These are phyloP conservation scores for Ondatra zibethicus DNA, from an alignment of 2,113 vertebrate species.

Conservation along the genomic window DNA sequence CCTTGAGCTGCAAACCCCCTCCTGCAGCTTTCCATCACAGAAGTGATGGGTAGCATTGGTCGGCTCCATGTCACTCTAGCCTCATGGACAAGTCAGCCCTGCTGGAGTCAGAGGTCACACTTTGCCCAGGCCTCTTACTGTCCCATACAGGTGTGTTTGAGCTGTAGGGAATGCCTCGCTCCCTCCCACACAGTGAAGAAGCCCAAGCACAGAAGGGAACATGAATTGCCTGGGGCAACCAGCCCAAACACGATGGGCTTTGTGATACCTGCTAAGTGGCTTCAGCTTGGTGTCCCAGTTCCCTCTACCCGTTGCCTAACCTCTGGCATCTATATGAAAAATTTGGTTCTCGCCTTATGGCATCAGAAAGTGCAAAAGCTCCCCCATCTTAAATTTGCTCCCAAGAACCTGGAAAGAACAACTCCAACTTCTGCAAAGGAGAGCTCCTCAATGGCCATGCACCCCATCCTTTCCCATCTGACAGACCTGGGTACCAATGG, in stretches of 20 bases:
- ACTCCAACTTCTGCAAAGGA: background rate
- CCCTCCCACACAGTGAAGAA: background rate
- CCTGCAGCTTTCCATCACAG: background rate
- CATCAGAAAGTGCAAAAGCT: background rate
- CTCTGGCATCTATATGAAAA: background rate
- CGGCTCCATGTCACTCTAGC: too few relatives aligned
- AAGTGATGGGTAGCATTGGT: background rate
- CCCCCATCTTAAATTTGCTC: background rate
- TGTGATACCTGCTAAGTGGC: background rate
- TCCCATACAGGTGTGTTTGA: accelerated
- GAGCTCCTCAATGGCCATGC: background rate
- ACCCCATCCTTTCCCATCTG: background rate
- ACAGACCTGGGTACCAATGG: background rate
- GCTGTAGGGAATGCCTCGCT: accelerated
- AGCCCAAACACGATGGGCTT: background rate
- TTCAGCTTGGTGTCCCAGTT: background rate
- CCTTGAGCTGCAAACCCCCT: too few relatives aligned
- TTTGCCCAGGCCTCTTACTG: background rate
- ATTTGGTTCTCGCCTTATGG: background rate
- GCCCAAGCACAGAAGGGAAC: background rate
- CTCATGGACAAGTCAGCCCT: background rate
- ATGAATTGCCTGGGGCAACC: too few relatives aligned
- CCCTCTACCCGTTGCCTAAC: background rate
- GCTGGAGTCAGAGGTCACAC: background rate
- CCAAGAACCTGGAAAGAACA: background rate